phyloP scores from a whole-genome alignment of 2,113 vertebrate species.

The Crotalus horridus region DNA sequence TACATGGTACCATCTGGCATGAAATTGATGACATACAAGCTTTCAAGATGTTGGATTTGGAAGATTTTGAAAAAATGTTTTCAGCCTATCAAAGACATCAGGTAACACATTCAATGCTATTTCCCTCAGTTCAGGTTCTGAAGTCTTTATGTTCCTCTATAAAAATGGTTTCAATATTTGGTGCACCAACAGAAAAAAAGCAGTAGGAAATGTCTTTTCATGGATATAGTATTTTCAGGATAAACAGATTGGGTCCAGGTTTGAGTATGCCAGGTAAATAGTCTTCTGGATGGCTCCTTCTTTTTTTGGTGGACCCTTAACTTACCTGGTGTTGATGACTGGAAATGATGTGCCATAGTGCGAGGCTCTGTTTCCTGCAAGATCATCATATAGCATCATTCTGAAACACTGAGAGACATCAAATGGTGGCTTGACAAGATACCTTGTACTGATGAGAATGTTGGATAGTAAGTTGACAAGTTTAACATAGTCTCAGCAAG shows the following conservation, averaged over 20 bases:
- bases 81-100: constrained; percentile 94
- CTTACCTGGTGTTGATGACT: neutral
- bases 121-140: neutral
- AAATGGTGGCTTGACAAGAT: neutral
- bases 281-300: neutral
- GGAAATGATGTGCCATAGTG: neutral
- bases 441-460: neutral
- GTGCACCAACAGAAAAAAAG: neutral
- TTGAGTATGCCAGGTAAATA: too few species aligned
- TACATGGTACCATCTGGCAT: constrained; percentile 91
- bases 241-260: neutral
- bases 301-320: neutral
- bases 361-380: neutral
- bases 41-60: constrained; percentile 88
- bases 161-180: neutral
- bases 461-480: too few species aligned
- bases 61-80: constrained; percentile 98
- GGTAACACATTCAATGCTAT: constrained; percentile 57
- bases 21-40: constrained; percentile 91
- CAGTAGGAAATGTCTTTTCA: neutral
- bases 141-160: constrained; percentile 4
- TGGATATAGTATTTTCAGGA: constrained; percentile 1
- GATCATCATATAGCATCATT: neutral
- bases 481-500: neutral
- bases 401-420: neutral